phyloP scores from a whole-genome alignment of 2,888 invertebrate genomes.

The Diadromus collaris region DNA sequence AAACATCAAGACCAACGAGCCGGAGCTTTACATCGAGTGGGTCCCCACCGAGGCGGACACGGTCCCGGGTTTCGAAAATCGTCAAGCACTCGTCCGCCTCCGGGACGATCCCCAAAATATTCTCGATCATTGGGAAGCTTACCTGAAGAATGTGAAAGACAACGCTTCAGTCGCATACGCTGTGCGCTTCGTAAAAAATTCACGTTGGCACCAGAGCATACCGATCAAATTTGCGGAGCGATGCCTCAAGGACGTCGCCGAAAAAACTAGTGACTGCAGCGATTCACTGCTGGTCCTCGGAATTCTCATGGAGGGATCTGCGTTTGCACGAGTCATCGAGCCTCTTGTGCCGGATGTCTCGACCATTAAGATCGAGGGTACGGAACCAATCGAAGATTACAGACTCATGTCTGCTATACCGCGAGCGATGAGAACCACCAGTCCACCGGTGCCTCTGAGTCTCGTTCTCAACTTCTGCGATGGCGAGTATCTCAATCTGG shows the following conservation, averaged over 20 bases:
- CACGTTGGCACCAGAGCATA: conserved; percentile 73
- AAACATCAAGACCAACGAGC: conserved; percentile 55
- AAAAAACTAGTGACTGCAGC: conserved; percentile 25
- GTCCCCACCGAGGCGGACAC: not conserved
- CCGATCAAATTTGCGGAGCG: conserved; percentile 68
- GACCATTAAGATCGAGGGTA: conserved; percentile 58
- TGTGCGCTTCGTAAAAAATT: conserved; percentile 64
- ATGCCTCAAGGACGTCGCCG: conserved; percentile 45
- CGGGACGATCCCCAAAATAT: conserved; percentile 48
- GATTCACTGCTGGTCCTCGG: conserved; percentile 59
- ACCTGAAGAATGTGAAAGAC: conserved; percentile 32
- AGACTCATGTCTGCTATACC: conserved; percentile 22
- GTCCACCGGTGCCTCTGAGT: conserved; percentile 73
- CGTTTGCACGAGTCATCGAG: conserved; percentile 64
- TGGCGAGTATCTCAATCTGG: conserved; percentile 67
- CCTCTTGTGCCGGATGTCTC: conserved; percentile 64
- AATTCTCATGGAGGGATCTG: conserved; percentile 65
- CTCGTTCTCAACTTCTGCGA: conserved; percentile 62
- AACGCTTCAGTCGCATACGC: accelerated
- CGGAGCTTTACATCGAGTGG: conserved; percentile 55
- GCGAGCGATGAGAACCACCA: conserved; percentile 61
- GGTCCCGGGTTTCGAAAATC: conserved; percentile 9
- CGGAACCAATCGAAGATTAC: conserved; percentile 56
- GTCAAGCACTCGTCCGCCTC: conserved; percentile 38
- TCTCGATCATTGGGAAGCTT: conserved; percentile 60